A percentile compares a stretch with the other conserved stretches of the same genome.
Evolutionary conservation across 1,140 invertebrate genomes (phyloP).

Genomic region (Caenorhabditis inopinata): DNA sequence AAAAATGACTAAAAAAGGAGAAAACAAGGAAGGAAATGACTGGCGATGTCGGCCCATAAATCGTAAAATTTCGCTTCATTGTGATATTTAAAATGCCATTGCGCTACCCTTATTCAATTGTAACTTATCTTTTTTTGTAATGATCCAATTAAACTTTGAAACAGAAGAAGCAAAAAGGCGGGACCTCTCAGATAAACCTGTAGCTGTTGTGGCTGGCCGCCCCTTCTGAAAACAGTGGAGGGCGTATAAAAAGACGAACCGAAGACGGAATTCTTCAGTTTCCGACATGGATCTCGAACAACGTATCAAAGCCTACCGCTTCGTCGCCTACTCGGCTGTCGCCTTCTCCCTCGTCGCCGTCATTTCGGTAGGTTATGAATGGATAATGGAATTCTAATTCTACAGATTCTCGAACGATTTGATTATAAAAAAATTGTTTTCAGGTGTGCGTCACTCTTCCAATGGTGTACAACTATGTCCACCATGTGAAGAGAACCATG

Average conservation of each 20-base stretch:
- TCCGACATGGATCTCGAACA: background rate
- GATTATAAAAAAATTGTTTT: background rate
- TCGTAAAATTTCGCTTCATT: no score
- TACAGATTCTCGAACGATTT: background rate
- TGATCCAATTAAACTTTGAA: no score
- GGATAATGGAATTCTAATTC: background rate
- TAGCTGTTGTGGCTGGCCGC: background rate
- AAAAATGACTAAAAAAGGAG: no score
- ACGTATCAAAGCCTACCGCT: slow-evolving; percentile 42
- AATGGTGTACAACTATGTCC: slow-evolving; percentile 20
- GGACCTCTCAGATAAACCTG: no score
- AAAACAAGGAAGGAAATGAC: no score
- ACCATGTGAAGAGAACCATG: slow-evolving; percentile 22
- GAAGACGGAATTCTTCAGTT: background rate
- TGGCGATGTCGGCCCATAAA: no score
- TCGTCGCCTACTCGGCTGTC: slow-evolving; percentile 48
- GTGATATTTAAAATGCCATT: no score
- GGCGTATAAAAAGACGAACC: background rate
- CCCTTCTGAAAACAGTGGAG: background rate
- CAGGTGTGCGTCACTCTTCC: slow-evolving; percentile 5
- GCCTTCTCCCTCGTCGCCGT: slow-evolving; percentile 3
- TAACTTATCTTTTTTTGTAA: no score
- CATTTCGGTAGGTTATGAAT: background rate
- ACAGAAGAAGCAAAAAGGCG: no score
- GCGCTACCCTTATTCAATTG: no score